Evolutionary conservation across 2,888 invertebrate species (phyloP).

Genomic region (Leucoma salicis): DNA sequence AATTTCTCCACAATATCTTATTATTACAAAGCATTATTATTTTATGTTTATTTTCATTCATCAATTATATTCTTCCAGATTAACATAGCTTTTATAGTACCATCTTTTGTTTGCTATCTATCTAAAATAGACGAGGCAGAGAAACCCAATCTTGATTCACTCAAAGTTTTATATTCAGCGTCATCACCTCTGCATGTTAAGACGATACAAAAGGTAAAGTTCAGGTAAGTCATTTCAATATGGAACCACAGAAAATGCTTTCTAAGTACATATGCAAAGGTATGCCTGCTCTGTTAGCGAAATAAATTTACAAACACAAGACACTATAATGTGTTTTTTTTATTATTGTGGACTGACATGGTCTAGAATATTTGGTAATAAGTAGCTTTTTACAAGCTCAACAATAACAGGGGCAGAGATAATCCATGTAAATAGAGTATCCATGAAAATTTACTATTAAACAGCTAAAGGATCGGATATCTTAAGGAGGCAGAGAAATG

Average conservation of each 20-base stretch:
- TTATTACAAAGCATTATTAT: no score
- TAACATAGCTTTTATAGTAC: constrained; percentile 53
- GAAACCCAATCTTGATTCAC: constrained; percentile 48
- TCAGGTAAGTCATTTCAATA: constrained; percentile 39
- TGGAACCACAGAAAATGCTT: background rate
- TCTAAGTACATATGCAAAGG: background rate
- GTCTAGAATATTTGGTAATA: no score
- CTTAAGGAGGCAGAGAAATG: no score
- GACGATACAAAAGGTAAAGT: constrained; percentile 54
- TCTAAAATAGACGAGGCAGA: constrained; percentile 45
- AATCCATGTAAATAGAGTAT: no score
- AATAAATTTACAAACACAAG: background rate
- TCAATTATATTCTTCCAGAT: constrained; percentile 40
- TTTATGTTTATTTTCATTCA: no score
- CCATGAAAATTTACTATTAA: no score
- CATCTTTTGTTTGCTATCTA: constrained; percentile 45
- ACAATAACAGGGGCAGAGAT: no score
- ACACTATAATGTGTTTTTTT: no score
- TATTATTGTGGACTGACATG: no score
- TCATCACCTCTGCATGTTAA: constrained; percentile 58
- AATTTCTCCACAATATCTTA: no score
- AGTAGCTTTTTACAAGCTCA: no score
- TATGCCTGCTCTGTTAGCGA: background rate
- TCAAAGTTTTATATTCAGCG: constrained; percentile 59
- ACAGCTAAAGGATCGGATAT: no score